Evolutionary conservation across 1,140 invertebrate genomes (phyloP).

Genomic region (Trichonephila clavata): DNA sequence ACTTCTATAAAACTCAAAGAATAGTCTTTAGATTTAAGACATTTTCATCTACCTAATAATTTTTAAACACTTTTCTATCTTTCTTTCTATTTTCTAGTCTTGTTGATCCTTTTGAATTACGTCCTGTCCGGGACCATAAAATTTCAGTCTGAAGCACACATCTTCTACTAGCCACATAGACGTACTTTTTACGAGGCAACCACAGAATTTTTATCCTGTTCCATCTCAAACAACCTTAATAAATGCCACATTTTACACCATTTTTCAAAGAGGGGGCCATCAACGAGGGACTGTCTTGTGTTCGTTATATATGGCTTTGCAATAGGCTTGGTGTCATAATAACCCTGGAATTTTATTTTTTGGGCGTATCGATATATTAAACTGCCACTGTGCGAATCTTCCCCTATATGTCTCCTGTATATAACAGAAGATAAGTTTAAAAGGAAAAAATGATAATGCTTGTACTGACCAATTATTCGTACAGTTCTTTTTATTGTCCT

Average conservation of each 20-base stretch:
- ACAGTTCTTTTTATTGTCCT: background rate
- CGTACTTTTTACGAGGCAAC: background rate
- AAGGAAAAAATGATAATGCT: too few species aligned
- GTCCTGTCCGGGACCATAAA: background rate
- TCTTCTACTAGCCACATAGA: background rate
- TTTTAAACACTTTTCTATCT: too few species aligned
- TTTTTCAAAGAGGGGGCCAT: constrained; percentile 13
- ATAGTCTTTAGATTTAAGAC: too few species aligned
- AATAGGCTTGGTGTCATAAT: background rate
- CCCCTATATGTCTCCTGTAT: background rate
- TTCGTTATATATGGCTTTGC: background rate
- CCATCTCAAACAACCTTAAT: background rate
- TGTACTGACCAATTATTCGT: background rate
- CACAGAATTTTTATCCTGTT: background rate
- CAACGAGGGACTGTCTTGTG: background rate
- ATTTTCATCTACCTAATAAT: too few species aligned
- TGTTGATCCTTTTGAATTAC: constrained; percentile 5
- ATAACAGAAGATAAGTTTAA: too few species aligned
- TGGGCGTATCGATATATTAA: background rate
- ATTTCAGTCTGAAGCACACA: background rate
- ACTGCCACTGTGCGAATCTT: background rate
- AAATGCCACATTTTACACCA: background rate
- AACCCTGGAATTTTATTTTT: background rate
- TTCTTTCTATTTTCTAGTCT: background rate
- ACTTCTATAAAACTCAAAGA: too few species aligned